phyloP scores from a whole-genome alignment of 2,888 invertebrate genomes.

The Thereva nobilitata region DNA sequence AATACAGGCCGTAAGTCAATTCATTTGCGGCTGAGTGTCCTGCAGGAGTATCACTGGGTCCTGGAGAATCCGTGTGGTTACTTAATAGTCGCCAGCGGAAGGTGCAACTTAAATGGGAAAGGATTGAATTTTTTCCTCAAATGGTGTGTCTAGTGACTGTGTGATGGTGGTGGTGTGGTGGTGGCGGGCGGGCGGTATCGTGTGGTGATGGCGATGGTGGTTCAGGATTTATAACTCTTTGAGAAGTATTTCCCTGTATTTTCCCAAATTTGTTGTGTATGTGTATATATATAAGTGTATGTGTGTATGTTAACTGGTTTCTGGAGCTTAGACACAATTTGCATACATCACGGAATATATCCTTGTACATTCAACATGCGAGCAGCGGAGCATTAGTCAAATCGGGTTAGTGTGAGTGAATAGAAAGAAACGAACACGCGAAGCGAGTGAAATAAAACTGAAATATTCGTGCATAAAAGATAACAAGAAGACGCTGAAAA shows the following conservation, averaged over 20 bases:
- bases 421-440: conserved; percentile 1
- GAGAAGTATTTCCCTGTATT: conserved; percentile 27
- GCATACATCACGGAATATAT: conserved; percentile 42
- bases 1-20: conserved; percentile 40
- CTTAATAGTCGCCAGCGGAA: conserved; percentile 7
- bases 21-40: conserved; percentile 38
- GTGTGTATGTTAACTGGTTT: conserved; percentile 25
- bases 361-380: conserved; percentile 29
- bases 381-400: conserved; percentile 29
- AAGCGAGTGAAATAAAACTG: conserved; percentile 23
- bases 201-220: conserved; percentile 33
- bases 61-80: conserved; percentile 12
- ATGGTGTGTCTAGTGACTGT: conserved; percentile 12
- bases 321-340: conserved; percentile 40
- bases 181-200: conserved; percentile 3
- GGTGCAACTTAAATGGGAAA: conserved; percentile 14
- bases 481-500: conserved; percentile 39
- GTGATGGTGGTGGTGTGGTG: conserved; percentile 9
- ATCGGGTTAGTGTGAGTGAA: conserved; percentile 14
- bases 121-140: conserved; percentile 28
- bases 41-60: conserved; percentile 24
- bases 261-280: conserved; percentile 28
- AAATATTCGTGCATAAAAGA: conserved; percentile 40
- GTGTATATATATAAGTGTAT: neutral
- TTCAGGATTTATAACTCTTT: conserved; percentile 38